Evolutionary conservation across 2,888 invertebrate species (phyloP).

Genomic region (Chymomyza caudatula): DNA sequence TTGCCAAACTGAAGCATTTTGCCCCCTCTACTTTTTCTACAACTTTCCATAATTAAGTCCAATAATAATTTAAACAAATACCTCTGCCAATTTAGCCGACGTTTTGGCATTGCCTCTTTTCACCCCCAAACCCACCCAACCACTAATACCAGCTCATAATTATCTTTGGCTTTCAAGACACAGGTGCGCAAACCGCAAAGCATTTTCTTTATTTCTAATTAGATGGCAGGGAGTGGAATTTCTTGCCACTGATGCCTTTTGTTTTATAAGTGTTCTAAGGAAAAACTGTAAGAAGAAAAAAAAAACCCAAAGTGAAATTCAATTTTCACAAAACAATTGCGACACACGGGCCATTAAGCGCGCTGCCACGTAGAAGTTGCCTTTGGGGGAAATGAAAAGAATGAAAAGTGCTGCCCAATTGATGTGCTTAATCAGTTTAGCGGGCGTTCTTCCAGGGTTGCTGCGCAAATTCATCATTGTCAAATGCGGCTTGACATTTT

Average conservation of each 20-base stretch:
- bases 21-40: constrained; percentile 28
- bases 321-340: constrained; percentile 69
- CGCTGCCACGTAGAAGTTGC: neutral
- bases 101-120: constrained; percentile 5
- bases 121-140: neutral
- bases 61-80: constrained; percentile 70
- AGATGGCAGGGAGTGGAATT: constrained; percentile 32
- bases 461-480: constrained; percentile 67
- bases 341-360: constrained; percentile 22
- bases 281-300: constrained; percentile 41
- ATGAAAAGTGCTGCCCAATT: constrained; percentile 56
- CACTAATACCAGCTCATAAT: constrained; percentile 38
- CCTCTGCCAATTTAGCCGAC: constrained; percentile 53
- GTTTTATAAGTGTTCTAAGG: constrained; percentile 8
- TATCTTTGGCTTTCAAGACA: constrained; percentile 47
- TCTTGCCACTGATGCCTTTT: neutral
- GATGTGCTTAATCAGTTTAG: constrained; percentile 72
- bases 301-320: constrained; percentile 57
- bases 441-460: constrained; percentile 40
- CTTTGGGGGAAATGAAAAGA: constrained; percentile 28
- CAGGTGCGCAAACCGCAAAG: constrained; percentile 65
- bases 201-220: constrained; percentile 65
- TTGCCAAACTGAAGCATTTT: neutral
- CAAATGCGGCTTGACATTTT: constrained; percentile 68
- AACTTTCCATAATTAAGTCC: constrained; percentile 63